These are phyloP conservation scores for Sinocyclocheilus maitianheensis DNA, from an alignment of 2,113 vertebrate genomes.

Conservation along the genomic window DNA sequence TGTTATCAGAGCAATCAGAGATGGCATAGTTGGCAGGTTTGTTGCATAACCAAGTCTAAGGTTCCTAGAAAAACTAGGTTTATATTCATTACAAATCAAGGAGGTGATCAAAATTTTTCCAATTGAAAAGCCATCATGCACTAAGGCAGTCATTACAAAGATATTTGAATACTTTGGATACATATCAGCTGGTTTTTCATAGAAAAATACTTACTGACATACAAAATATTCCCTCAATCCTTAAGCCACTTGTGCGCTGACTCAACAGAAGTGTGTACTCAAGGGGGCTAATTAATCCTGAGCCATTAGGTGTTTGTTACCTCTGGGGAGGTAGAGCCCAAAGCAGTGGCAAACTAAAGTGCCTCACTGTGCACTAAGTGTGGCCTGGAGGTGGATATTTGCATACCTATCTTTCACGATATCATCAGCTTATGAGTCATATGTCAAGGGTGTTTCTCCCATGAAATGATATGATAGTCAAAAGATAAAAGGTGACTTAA, in stretches of 20 bases:
- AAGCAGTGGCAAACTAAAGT: slow-evolving; percentile 16
- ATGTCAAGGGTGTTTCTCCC: not conserved
- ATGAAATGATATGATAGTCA: not conserved
- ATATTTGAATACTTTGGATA: not conserved
- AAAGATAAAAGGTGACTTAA: not conserved
- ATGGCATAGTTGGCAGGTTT: not conserved
- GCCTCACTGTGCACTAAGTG: not conserved
- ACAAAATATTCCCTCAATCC: not conserved
- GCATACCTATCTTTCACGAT: not conserved
- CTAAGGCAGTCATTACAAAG: not conserved
- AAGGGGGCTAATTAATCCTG: slow-evolving; percentile 43
- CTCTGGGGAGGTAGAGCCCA: slow-evolving; percentile 1
- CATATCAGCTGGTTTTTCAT: not conserved
- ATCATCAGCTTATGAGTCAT: not conserved
- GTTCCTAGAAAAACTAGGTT: not conserved
- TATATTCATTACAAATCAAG: slow-evolving; percentile 27
- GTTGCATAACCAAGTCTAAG: slow-evolving; percentile 17
- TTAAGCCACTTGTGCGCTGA: not conserved
- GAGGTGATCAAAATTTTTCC: not conserved
- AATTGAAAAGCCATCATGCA: slow-evolving; percentile 9
- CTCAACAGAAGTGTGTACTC: slow-evolving; percentile 16
- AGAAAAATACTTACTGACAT: not conserved
- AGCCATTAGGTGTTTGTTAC: slow-evolving; percentile 22
- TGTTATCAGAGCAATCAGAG: slow-evolving; percentile 22
- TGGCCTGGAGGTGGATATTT: slow-evolving; percentile 9